Conservation (phyloP, 2,797 vertebrate genomes). For the Peromyscus nudipes region DNA sequence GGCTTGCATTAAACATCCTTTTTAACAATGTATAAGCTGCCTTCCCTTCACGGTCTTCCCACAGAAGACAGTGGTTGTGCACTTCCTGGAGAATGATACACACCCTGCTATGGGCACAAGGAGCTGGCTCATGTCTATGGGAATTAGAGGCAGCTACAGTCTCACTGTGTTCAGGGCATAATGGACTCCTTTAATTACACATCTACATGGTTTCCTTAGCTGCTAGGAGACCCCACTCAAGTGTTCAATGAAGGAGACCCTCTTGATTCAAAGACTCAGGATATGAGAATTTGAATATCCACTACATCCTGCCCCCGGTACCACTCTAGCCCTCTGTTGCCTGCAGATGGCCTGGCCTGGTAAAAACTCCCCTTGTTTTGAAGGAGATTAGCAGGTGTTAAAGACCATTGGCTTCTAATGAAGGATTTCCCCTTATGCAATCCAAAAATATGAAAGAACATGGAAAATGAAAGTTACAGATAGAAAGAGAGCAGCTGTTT, state of each 20-base stretch:
- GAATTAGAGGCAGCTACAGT: constrained; percentile 72
- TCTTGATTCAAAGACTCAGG: constrained; percentile 84
- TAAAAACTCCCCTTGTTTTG: constrained; percentile 80
- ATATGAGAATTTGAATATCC: constrained; percentile 77
- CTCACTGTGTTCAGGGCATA: constrained; percentile 78
- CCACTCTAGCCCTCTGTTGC: constrained; percentile 77
- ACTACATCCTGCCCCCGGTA: constrained; percentile 81
- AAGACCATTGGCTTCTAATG: constrained; percentile 77
- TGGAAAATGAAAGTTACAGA: constrained; percentile 64
- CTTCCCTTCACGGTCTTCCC: constrained; percentile 50
- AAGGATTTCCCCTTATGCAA: constrained; percentile 70
- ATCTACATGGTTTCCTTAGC: constrained; percentile 76
- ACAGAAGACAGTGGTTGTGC: constrained; percentile 12
- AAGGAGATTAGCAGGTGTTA: constrained; percentile 82
- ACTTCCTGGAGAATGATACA: constrained; percentile 71
- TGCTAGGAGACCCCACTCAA: constrained; percentile 83
- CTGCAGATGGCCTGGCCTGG: constrained; percentile 81
- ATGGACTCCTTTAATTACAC: constrained; percentile 79
- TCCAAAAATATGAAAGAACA: constrained; percentile 76
- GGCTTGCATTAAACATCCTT: background rate
- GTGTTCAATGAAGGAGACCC: constrained; percentile 81
- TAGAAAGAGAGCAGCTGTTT: constrained; percentile 71
- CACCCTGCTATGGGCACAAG: constrained; percentile 25
- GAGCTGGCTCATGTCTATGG: constrained; percentile 76
- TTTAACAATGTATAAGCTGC: constrained; percentile 42